A percentile compares a stretch with the other conserved stretches of the same genome.
phyloP scores from a whole-genome alignment of 2,888 invertebrate genomes.

The Lordiphosa andalusiaca region DNA sequence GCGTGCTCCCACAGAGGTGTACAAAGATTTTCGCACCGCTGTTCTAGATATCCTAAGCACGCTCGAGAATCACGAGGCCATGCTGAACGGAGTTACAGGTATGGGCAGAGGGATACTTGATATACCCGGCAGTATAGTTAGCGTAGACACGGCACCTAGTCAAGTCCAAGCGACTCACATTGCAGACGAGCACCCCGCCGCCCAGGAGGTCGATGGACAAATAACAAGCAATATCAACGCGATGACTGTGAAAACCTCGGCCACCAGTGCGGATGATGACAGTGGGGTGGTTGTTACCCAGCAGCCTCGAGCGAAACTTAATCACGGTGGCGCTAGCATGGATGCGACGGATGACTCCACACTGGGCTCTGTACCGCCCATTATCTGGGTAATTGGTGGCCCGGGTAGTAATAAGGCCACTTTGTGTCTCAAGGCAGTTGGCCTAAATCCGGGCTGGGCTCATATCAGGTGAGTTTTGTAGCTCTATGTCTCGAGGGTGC shows the following conservation, averaged over 20 bases:
- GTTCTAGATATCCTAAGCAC: constrained; percentile 88
- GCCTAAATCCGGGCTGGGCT: constrained; percentile 86
- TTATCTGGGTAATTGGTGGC: constrained; percentile 88
- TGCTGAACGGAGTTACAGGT: constrained; percentile 84
- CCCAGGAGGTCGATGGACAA: constrained; percentile 21
- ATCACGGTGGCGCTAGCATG: constrained; percentile 48
- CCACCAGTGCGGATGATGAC: constrained; percentile 46
- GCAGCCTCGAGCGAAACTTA: constrained; percentile 62
- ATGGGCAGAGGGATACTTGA: constrained; percentile 82
- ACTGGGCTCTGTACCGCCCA: constrained; percentile 73
- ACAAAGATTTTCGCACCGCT: constrained; percentile 90
- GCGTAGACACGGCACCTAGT: constrained; percentile 83
- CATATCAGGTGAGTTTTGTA: constrained; percentile 83
- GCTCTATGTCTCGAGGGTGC: too few relatives aligned
- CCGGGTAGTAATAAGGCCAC: constrained; percentile 94
- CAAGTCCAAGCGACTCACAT: constrained; percentile 77
- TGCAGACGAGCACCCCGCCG: constrained; percentile 41
- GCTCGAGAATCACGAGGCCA: constrained; percentile 84
- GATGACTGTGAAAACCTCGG: constrained; percentile 41
- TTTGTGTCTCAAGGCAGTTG: constrained; percentile 87
- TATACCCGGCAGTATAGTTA: constrained; percentile 85
- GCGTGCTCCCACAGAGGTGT: constrained; percentile 91
- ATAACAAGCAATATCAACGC: constrained; percentile 28
- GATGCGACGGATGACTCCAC: constrained; percentile 42
- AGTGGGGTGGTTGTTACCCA: constrained; percentile 66